Evolutionary conservation across 2,113 vertebrate genomes (phyloP).

Genomic region (Oryzias javanicus): DNA sequence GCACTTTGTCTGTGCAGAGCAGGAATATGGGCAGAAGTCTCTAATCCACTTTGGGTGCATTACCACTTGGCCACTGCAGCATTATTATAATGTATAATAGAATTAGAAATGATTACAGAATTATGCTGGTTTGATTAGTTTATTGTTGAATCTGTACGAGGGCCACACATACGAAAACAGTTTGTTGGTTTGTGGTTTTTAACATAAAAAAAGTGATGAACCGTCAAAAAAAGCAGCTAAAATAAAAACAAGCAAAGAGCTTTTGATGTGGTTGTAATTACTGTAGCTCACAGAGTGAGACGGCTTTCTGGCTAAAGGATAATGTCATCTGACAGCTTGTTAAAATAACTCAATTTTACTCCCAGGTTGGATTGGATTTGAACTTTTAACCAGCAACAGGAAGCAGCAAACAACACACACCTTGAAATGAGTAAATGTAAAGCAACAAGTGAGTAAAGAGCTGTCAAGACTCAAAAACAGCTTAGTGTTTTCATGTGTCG

Average conservation of each 20-base stretch:
- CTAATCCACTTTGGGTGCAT: slow-evolving; percentile 51
- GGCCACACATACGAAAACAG: background rate
- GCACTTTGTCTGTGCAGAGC: slow-evolving; percentile 21
- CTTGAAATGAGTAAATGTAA: too few species aligned
- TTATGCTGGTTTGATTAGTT: background rate
- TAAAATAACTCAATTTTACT: slow-evolving; percentile 22
- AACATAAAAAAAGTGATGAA: background rate
- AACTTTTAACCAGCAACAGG: slow-evolving; percentile 28
- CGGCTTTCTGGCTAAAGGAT: background rate
- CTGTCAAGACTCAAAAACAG: too few species aligned
- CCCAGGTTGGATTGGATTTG: slow-evolving; percentile 3
- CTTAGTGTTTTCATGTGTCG: too few species aligned
- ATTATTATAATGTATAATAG: slow-evolving; percentile 52
- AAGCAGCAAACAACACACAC: slow-evolving; percentile 2
- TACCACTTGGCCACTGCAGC: slow-evolving; percentile 33
- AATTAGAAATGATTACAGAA: slow-evolving; percentile 1
- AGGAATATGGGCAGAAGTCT: slow-evolving; percentile 30
- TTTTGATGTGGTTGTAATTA: slow-evolving; percentile 7
- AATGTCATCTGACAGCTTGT: slow-evolving; percentile 28
- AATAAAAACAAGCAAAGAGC: slow-evolving; percentile 11
- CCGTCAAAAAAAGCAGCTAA: background rate
- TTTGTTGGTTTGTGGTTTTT: background rate
- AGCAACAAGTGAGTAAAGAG: too few species aligned
- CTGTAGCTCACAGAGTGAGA: slow-evolving; percentile 4
- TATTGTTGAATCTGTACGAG: background rate